Evolutionary conservation across 2,797 vertebrate genomes (phyloP), one percentile per base, ranked within the genome.

Genomic region (Kryptolebias ocellatus): DNA sequence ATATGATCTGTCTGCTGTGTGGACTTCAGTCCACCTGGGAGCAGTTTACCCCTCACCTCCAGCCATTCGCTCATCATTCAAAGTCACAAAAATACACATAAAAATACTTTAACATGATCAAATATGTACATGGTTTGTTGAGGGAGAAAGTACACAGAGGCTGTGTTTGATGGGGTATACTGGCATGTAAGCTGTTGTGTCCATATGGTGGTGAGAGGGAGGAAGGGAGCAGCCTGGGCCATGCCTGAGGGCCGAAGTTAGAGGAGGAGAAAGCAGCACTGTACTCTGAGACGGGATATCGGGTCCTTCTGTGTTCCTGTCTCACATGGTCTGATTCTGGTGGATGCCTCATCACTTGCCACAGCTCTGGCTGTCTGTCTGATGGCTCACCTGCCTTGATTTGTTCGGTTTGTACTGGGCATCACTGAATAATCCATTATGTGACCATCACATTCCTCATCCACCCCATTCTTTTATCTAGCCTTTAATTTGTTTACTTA

Each of bases 151-250:
- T 80, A 63, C 50, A 57, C 65, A 29, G 62, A 77, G 69, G 74
- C 42, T 78, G 66, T 58, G 49, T 80, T 72, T 81, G 79, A 76
- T 24, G 20, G 20, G 20, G 20, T 24, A 24, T 83, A 46, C 58
- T 78, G 83, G 68, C 67, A 55, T 70, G 72, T 42, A 67, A 81
- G 61, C 81, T 68, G 68, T 65, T 83, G 81, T 45, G 89, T 83
- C 91, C 91, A 92, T 92, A 92, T 92, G 91, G 90, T 69, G 79
- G 61, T 77, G 27, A 55, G 81, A 86, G 70, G 80, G 81, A 84
- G 78, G 80, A 83, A 80, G 83, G 75, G 83, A 90, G 83, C 83
- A 82, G 91, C 83, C 83, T 27, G 74, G 89, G 90, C 88, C 85
- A 89, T 77, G 89, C 89, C 90, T 81, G 6, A 84, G 84, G 90